Percentiles rank a stretch among this genome's conserved stretches.
These are phyloP conservation scores for Falco rusticolus DNA, from an alignment of 2,797 vertebrate genomes.

Conservation along the genomic window DNA sequence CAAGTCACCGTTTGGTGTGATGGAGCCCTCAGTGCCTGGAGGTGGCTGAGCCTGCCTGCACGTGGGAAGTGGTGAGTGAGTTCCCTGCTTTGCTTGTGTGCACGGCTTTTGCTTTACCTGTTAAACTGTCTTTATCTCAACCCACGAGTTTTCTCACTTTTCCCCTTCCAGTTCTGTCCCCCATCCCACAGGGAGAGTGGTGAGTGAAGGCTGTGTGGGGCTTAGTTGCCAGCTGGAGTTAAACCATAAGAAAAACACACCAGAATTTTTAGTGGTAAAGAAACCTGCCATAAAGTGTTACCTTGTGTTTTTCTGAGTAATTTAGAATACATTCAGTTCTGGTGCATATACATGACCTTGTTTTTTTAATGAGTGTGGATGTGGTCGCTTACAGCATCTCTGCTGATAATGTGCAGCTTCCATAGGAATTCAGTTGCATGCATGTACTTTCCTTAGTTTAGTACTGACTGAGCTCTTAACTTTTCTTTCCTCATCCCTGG, in stretches of 20 bases:
- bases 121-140: background rate
- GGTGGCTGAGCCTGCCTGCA: background rate
- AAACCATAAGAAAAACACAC: background rate
- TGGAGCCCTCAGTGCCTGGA: background rate
- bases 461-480: background rate
- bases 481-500: background rate
- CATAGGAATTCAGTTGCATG: background rate
- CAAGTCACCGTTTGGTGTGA: rapidly evolving
- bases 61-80: background rate
- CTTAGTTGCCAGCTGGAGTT: background rate
- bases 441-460: background rate
- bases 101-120: background rate
- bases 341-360: background rate
- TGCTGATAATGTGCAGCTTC: background rate
- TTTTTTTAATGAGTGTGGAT: background rate
- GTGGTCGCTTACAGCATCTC: background rate
- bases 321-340: background rate
- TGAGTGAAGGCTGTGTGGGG: background rate
- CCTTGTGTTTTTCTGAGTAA: background rate
- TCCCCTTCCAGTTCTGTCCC: background rate
- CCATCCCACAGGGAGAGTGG: background rate
- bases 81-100: background rate
- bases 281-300: background rate
- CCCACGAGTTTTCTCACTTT: background rate
- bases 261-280: background rate